Conservation (phyloP, 2,113 vertebrate genomes). For the Ascaphus truei region DNA sequence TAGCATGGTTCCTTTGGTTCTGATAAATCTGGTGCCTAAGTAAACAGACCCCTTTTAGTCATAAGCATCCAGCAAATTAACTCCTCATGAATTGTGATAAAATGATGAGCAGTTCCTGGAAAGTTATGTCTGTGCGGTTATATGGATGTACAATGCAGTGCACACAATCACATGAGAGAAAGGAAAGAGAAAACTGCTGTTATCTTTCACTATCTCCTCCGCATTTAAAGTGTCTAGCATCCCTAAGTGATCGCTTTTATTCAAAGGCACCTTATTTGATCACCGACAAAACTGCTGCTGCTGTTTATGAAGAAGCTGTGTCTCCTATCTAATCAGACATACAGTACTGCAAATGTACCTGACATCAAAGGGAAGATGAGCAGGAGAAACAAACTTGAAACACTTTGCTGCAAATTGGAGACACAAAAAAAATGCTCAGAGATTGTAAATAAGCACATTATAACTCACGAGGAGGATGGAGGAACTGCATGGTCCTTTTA, state of each 20-base stretch:
- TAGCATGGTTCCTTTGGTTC: too few relatives aligned
- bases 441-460: too few relatives aligned
- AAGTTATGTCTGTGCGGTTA: too few relatives aligned
- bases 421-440: neutral
- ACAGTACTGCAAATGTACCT: constrained; percentile 14
- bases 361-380: constrained; percentile 1
- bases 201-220: neutral
- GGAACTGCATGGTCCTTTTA: too few relatives aligned
- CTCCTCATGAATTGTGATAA: neutral
- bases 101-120: neutral
- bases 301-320: neutral
- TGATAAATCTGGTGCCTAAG: too few relatives aligned
- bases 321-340: constrained; percentile 8
- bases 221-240: neutral
- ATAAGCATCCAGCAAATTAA: neutral
- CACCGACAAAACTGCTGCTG: neutral
- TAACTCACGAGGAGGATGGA: too few relatives aligned
- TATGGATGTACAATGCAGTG: too few relatives aligned
- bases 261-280: constrained; percentile 8
- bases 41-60: too few relatives aligned
- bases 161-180: too few relatives aligned
- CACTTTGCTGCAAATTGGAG: neutral
- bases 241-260: constrained; percentile 3
- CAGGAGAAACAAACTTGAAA: neutral
- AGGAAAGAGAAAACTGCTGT: neutral